A percentile compares a stretch with the other conserved stretches of the same genome.
phyloP scores from a whole-genome alignment of 2,113 vertebrate genomes.

The Tursiops truncatus region DNA sequence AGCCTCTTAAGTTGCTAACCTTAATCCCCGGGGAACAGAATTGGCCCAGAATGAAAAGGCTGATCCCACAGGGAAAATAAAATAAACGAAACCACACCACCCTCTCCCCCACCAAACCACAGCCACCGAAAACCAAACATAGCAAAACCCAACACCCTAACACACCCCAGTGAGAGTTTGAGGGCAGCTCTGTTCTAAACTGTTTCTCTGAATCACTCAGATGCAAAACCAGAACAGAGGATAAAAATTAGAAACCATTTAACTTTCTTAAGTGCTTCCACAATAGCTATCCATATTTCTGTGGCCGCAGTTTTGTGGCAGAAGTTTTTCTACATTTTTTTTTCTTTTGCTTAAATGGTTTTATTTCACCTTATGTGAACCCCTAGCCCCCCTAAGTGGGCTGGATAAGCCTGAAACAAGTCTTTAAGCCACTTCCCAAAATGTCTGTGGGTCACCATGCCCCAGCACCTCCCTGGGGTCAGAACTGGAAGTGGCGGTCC shows the following conservation, averaged over 20 bases:
- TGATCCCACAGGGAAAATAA: constrained; percentile 54
- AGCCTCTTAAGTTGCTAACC: constrained; percentile 37
- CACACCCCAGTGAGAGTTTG: neutral
- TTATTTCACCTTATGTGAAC: constrained; percentile 37
- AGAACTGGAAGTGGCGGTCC: constrained; percentile 23
- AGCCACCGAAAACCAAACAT: constrained; percentile 36
- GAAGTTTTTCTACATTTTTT: neutral
- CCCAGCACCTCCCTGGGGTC: neutral
- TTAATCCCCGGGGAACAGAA: constrained; percentile 26
- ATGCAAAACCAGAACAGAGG: constrained; percentile 17
- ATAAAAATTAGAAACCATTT: constrained; percentile 4
- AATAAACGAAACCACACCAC: constrained; percentile 36
- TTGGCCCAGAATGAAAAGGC: constrained; percentile 57
- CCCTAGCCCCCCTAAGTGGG: neutral
- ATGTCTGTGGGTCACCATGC: neutral
- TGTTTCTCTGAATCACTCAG: constrained; percentile 16
- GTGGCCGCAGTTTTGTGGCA: neutral
- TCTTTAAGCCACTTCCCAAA: constrained; percentile 5
- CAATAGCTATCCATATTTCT: neutral
- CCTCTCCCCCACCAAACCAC: constrained; percentile 28
- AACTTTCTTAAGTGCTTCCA: neutral
- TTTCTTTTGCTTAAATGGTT: neutral
- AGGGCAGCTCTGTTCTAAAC: neutral
- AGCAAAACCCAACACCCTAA: neutral
- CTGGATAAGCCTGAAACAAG: neutral